Evolutionary conservation across 2,797 vertebrate species (phyloP).

Genomic region (Microchirus variegatus): DNA sequence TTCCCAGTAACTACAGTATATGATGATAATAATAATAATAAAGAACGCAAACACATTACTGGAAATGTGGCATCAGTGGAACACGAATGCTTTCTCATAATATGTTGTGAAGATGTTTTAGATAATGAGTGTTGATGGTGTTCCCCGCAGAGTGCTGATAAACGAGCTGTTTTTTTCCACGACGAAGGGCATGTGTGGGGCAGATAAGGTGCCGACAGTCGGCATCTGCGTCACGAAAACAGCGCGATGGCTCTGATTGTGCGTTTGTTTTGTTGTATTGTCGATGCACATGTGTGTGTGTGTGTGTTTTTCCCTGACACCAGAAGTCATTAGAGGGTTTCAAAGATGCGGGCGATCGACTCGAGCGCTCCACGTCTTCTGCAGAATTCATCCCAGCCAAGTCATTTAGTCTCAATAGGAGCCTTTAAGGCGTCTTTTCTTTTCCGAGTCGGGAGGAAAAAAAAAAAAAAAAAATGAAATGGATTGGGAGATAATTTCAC

Average conservation of each 20-base stretch:
- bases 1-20: no score
- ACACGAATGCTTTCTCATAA: conserved; percentile 40
- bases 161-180: conserved; percentile 66
- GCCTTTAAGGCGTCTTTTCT: conserved; percentile 9
- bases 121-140: conserved; percentile 68
- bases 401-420: conserved; percentile 30
- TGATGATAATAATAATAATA: no score
- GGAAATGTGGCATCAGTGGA: conserved; percentile 10
- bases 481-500: conserved; percentile 11
- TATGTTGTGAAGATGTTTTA: conserved; percentile 55
- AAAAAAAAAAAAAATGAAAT: background rate
- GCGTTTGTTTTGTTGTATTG: background rate
- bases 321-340: conserved; percentile 5
- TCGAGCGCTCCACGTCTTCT: conserved; percentile 9
- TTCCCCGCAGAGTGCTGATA: conserved; percentile 55
- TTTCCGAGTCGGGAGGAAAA: background rate
- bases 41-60: no score
- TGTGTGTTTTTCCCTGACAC: background rate
- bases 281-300: background rate
- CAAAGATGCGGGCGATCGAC: conserved; percentile 15
- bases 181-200: conserved; percentile 61
- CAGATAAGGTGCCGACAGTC: conserved; percentile 50
- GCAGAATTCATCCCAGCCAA: no score
- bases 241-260: background rate
- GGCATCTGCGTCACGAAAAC: background rate